Percentiles rank a stretch among this genome's conserved stretches.
These are phyloP conservation scores for Clusia tigrina DNA, from an alignment of 2,888 invertebrate species.

Conservation along the genomic window DNA sequence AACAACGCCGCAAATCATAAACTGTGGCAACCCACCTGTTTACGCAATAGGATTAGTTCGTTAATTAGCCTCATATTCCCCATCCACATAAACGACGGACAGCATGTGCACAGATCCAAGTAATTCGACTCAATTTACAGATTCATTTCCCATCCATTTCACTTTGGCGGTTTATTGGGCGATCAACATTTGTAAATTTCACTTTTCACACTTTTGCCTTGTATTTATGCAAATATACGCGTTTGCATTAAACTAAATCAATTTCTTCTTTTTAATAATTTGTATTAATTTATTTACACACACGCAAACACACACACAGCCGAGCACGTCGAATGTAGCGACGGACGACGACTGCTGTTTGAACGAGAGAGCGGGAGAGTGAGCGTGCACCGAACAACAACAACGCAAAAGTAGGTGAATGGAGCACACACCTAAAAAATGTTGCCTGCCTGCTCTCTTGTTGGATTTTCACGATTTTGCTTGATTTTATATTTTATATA, in stretches of 20 bases:
- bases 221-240: too few relatives aligned
- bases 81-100: not conserved
- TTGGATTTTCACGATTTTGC: conserved; percentile 28
- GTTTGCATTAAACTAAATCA: too few relatives aligned
- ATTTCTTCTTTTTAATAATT: conserved; percentile 28
- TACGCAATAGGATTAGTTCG: conserved; percentile 27
- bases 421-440: conserved; percentile 44
- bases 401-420: conserved; percentile 57
- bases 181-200: conserved; percentile 44
- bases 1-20: not conserved
- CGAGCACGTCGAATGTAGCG: too few relatives aligned
- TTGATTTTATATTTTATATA: conserved; percentile 3
- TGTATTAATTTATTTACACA: conserved; percentile 45
- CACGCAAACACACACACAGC: conserved; percentile 41
- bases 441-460: conserved; percentile 22
- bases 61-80: conserved; percentile 7
- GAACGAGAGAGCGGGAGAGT: not conserved
- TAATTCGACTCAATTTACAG: not conserved
- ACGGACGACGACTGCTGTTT: not conserved
- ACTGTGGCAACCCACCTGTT: conserved; percentile 23
- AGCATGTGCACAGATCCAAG: not conserved
- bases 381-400: conserved; percentile 33
- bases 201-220: conserved; percentile 43
- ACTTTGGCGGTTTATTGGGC: not conserved
- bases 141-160: not conserved